Evolutionary conservation across 2,797 vertebrate genomes (phyloP).

Genomic region (Pogoniulus pusillus): DNA sequence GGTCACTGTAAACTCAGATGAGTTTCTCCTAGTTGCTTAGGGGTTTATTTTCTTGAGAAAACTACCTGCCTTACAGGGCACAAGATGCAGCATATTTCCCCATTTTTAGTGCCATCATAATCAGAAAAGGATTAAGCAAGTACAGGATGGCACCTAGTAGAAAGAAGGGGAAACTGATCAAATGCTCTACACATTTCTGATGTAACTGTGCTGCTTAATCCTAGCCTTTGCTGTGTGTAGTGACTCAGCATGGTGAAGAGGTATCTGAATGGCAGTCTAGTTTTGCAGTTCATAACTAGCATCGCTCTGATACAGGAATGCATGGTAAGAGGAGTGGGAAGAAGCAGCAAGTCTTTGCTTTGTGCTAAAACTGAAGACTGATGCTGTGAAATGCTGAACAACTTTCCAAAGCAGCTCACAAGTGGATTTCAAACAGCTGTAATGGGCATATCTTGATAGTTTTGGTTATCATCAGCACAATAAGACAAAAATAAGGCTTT

Average conservation of each 20-base stretch:
- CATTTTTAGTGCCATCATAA: background rate
- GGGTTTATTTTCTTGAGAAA: background rate
- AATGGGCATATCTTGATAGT: background rate
- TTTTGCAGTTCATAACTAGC: background rate
- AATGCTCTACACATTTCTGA: rapidly evolving
- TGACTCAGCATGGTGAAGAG: background rate
- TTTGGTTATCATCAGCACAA: background rate
- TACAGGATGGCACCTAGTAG: background rate
- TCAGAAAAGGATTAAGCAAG: background rate
- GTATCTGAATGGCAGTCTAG: background rate
- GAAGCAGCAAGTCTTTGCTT: background rate
- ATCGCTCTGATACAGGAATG: rapidly evolving
- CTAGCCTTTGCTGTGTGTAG: background rate
- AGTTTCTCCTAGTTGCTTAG: background rate
- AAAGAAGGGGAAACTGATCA: background rate
- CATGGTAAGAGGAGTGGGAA: background rate
- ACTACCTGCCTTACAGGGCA: rapidly evolving
- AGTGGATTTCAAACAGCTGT: background rate
- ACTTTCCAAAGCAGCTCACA: background rate
- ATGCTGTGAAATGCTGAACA: background rate
- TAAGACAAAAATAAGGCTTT: slow-evolving; percentile 16
- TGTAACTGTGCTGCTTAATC: background rate
- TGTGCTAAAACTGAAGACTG: background rate
- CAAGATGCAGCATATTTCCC: background rate
- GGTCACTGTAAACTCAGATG: background rate